Evolutionary conservation across 2,888 invertebrate species (phyloP).

Genomic region (Marronus borbonicus): DNA sequence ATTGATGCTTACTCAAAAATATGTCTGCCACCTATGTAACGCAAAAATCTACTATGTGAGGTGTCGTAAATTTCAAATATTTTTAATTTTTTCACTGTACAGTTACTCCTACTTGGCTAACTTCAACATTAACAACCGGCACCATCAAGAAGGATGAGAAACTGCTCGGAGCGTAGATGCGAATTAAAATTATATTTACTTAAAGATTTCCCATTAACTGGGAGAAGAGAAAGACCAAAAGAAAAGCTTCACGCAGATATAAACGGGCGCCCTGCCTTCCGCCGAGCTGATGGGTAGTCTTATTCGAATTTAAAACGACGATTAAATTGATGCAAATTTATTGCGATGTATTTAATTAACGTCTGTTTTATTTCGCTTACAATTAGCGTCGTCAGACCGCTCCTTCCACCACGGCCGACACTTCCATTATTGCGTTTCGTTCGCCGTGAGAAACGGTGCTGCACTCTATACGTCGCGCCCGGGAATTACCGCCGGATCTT

Average conservation of each 20-base stretch:
- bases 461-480: no score
- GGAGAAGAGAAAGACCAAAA: background rate
- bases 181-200: constrained; percentile 34
- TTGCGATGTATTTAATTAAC: constrained; percentile 39
- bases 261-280: no score
- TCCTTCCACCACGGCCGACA: background rate
- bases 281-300: background rate
- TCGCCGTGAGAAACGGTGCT: background rate
- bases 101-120: no score
- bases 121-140: no score
- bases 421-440: background rate
- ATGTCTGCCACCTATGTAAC: no score
- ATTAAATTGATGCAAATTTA: constrained; percentile 24
- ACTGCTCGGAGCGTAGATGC: background rate
- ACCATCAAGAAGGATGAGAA: background rate
- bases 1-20: no score
- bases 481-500: no score
- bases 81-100: no score
- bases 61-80: no score
- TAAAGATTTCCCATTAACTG: constrained; percentile 24
- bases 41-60: no score
- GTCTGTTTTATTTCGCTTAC: constrained; percentile 24
- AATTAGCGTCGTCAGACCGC: background rate
- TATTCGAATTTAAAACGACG: background rate
- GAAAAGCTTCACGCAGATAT: no score